Evolutionary conservation across 2,888 invertebrate species (phyloP).

Genomic region (Drosophila colorata): DNA sequence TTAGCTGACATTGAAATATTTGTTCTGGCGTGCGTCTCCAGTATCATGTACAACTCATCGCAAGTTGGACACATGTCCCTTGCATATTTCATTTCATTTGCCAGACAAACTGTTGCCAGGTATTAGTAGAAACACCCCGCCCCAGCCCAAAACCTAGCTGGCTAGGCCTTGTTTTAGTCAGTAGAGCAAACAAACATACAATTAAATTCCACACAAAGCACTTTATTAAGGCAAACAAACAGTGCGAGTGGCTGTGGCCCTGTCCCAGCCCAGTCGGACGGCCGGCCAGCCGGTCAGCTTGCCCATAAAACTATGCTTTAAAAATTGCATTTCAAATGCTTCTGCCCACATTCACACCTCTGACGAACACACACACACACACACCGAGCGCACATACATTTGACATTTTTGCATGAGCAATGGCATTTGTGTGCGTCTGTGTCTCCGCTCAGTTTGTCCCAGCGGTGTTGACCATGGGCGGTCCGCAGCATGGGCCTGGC

Average conservation of each 20-base stretch:
- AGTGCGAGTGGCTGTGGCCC: constrained; percentile 5
- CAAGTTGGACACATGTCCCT: constrained; percentile 64
- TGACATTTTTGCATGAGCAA: constrained; percentile 59
- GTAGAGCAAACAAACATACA: constrained; percentile 47
- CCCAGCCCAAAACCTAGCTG: neutral
- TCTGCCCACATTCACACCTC: constrained; percentile 37
- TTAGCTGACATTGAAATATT: constrained; percentile 58
- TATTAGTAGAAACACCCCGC: constrained; percentile 38
- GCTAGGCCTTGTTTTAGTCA: constrained; percentile 30
- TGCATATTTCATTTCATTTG: constrained; percentile 76
- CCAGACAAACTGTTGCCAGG: constrained; percentile 53
- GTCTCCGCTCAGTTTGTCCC: constrained; percentile 3
- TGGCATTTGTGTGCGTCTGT: constrained; percentile 45
- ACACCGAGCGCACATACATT: constrained; percentile 7
- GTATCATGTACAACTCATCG: constrained; percentile 46
- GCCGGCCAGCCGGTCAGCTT: constrained; percentile 1
- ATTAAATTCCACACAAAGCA: constrained; percentile 61
- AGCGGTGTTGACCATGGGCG: constrained; percentile 25
- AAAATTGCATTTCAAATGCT: constrained; percentile 48
- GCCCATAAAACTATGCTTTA: constrained; percentile 53
- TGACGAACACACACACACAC: constrained; percentile 9
- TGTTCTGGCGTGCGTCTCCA: constrained; percentile 46
- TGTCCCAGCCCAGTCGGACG: neutral
- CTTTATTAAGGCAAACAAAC: constrained; percentile 62
- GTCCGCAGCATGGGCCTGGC: constrained; percentile 17